Evolutionary conservation across 1,140 invertebrate species (phyloP).

Genomic region (Drosophila erecta): DNA sequence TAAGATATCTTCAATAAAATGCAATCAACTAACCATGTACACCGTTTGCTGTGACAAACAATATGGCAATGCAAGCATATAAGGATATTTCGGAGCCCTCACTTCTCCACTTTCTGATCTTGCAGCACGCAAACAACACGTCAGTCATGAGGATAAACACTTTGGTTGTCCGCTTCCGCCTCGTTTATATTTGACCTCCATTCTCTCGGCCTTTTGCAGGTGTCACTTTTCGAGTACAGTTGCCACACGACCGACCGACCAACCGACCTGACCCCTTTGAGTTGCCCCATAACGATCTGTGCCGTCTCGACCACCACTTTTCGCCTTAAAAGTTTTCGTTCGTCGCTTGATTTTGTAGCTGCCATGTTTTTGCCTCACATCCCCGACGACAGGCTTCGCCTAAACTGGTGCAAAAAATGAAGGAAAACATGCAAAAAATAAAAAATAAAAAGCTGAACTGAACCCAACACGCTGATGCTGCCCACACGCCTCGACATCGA

Average conservation of each 20-base stretch:
- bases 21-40: slow-evolving; percentile 2
- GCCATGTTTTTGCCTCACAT: slow-evolving; percentile 40
- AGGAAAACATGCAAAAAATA: slow-evolving; percentile 41
- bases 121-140: slow-evolving; percentile 28
- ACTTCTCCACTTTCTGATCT: slow-evolving; percentile 4
- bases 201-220: slow-evolving; percentile 32
- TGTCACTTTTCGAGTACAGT: slow-evolving; percentile 50
- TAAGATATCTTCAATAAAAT: not conserved
- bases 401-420: slow-evolving; percentile 41
- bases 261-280: slow-evolving; percentile 30
- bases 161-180: slow-evolving; percentile 24
- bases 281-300: slow-evolving; percentile 27
- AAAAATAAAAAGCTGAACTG: slow-evolving; percentile 9
- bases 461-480: slow-evolving; percentile 43
- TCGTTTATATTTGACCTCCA: slow-evolving; percentile 37
- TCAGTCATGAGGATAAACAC: slow-evolving; percentile 41
- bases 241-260: slow-evolving; percentile 44
- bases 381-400: slow-evolving; percentile 43
- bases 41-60: not conserved
- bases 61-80: not conserved
- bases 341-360: slow-evolving; percentile 36
- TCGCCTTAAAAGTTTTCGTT: slow-evolving; percentile 30
- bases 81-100: slow-evolving; percentile 15
- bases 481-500: slow-evolving; percentile 44
- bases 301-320: slow-evolving; percentile 25